Conservation (phyloP, 2,113 vertebrate species). For the Eulacestoma nigropectus region DNA sequence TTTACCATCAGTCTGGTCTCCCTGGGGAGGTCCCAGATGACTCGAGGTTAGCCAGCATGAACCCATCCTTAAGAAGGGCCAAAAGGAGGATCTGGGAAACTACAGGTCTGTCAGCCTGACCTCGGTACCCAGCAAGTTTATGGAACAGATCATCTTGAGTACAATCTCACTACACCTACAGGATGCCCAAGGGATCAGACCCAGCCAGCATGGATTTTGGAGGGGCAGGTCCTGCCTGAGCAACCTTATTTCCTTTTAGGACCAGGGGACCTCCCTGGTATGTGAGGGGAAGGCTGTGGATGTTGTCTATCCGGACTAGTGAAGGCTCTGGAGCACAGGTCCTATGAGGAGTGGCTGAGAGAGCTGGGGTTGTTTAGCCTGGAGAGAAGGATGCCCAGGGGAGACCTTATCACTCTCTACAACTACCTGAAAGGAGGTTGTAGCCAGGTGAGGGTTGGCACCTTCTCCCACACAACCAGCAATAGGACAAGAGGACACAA, state of each 20-base stretch:
- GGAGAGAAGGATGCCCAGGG: no score
- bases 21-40: neutral
- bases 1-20: neutral
- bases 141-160: neutral
- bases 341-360: neutral
- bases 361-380: neutral
- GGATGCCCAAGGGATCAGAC: neutral
- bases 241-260: neutral
- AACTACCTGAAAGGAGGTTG: rapidly evolving
- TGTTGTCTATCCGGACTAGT: neutral
- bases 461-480: neutral
- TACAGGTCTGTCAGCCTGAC: neutral
- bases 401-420: neutral
- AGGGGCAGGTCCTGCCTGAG: neutral
- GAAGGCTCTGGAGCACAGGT: neutral
- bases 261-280: neutral
- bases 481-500: neutral
- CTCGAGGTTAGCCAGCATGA: neutral
- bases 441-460: neutral
- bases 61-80: neutral
- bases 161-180: neutral
- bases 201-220: neutral
- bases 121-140: neutral
- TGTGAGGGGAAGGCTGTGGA: neutral
- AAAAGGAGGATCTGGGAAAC: neutral